phyloP scores from a whole-genome alignment of 2,797 vertebrate genomes.

The Manis javanica region DNA sequence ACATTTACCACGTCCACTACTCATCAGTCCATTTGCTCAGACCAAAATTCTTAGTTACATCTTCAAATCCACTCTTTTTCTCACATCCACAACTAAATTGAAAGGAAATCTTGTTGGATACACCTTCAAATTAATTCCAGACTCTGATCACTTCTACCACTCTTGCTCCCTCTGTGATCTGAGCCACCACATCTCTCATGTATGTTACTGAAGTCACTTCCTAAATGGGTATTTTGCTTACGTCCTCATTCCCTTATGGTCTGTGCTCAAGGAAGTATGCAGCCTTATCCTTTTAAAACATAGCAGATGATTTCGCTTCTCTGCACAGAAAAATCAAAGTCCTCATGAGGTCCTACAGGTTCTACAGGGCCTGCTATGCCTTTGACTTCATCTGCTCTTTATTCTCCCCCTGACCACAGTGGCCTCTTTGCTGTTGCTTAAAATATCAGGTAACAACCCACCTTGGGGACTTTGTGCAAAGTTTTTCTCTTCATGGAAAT shows the following conservation, averaged over 20 bases:
- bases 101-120: not conserved
- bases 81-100: not conserved
- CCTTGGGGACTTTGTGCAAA: not conserved
- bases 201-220: not conserved
- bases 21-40: not conserved
- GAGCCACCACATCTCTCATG: not conserved
- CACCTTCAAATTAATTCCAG: not conserved
- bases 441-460: not conserved
- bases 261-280: not conserved
- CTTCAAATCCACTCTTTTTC: not conserved
- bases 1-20: not conserved
- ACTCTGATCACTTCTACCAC: not conserved
- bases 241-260: not conserved
- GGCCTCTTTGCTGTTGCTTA: not conserved
- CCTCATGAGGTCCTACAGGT: not conserved
- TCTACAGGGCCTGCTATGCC: not conserved
- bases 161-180: not conserved
- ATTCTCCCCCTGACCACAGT: not conserved
- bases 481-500: not conserved
- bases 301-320: not conserved
- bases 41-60: too few relatives aligned
- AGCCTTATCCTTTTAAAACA: not conserved
- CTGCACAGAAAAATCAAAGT: not conserved
- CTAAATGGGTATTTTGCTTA: not conserved
- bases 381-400: not conserved